phyloP scores from a whole-genome alignment of 2,113 vertebrate species.

The Ammodramus savannarum region DNA sequence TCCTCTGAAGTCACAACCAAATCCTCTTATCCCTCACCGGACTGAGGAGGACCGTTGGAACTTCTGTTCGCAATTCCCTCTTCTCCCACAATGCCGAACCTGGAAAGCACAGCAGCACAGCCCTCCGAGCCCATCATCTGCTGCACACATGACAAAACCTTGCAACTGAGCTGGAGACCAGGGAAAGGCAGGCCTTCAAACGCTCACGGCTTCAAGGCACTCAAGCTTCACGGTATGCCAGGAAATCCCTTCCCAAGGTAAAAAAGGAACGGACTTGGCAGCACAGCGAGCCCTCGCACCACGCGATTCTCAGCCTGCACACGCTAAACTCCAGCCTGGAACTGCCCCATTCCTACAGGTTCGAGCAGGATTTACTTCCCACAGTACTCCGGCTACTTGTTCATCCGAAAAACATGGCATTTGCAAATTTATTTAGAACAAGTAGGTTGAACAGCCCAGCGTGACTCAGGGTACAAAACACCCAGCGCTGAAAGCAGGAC shows the following conservation, averaged over 20 bases:
- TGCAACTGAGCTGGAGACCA: background rate
- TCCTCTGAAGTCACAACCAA: background rate
- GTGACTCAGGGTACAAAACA: constrained; percentile 19
- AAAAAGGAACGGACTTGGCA: background rate
- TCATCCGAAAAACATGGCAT: background rate
- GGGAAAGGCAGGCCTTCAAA: background rate
- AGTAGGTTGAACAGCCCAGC: background rate
- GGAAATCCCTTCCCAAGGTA: background rate
- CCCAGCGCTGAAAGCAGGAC: background rate
- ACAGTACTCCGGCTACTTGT: background rate
- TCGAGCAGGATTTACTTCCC: constrained; percentile 12
- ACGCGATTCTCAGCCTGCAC: background rate
- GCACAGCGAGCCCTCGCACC: background rate
- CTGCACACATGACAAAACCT: background rate
- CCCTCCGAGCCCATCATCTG: background rate
- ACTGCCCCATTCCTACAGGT: background rate
- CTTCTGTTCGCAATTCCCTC: fast-evolving
- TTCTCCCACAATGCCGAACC: background rate
- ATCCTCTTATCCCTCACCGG: background rate
- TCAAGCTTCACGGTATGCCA: fast-evolving
- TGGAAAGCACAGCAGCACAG: fast-evolving
- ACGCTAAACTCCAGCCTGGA: background rate
- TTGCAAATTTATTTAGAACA: constrained; percentile 22
- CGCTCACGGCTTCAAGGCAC: too few species aligned
- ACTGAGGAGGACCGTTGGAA: background rate